Conservation (phyloP, 2,113 vertebrate species). For the Amphiprion percula region DNA sequence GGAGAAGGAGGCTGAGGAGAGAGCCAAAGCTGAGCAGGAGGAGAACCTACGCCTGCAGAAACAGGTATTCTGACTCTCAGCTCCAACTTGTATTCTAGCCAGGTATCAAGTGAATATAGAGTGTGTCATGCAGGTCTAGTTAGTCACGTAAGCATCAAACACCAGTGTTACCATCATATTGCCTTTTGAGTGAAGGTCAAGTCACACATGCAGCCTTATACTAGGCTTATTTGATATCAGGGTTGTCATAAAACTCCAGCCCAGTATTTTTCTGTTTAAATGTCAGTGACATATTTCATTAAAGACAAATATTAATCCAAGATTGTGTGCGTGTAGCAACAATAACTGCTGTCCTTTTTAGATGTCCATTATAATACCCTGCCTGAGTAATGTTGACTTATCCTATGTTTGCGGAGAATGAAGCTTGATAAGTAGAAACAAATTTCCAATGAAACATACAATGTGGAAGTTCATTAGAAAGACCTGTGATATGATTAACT, state of each 20-base stretch:
- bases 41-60: slow-evolving; percentile 92
- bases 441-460: slow-evolving; percentile 1
- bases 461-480: slow-evolving; percentile 2
- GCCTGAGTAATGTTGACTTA: not conserved
- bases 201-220: not conserved
- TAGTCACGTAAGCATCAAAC: slow-evolving; percentile 1
- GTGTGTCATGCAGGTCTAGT: not conserved
- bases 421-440: not conserved
- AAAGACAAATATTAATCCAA: slow-evolving; percentile 15
- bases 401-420: slow-evolving; percentile 6
- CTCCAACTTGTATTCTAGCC: not conserved
- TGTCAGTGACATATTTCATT: not conserved
- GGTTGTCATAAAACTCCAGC: not conserved
- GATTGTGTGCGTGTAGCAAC: not conserved
- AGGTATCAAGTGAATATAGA: not conserved
- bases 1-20: slow-evolving; percentile 84
- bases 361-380: slow-evolving; percentile 1
- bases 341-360: not conserved
- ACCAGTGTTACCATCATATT: not conserved
- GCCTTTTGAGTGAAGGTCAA: too few species aligned
- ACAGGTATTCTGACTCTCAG: slow-evolving; percentile 84
- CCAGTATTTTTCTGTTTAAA: not conserved
- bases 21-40: slow-evolving; percentile 88
- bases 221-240: slow-evolving; percentile 19
- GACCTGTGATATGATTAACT: not conserved